Evolutionary conservation across 53 echinoderm and acorn worm species (phyloP).

Genomic region (Hippasteria phrygiana): DNA sequence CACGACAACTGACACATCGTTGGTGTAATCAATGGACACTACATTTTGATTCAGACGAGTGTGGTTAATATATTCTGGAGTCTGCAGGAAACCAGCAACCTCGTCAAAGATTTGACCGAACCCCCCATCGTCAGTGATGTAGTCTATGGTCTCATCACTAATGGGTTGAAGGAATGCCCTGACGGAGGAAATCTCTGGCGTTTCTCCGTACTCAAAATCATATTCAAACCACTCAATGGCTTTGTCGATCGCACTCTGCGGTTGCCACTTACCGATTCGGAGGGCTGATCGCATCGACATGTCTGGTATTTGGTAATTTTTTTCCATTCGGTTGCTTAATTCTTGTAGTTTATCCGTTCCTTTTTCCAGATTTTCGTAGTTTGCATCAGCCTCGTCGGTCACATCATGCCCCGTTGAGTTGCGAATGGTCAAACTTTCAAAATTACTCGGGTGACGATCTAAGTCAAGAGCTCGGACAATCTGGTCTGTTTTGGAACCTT

Average conservation of each 20-base stretch:
- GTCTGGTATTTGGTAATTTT: slow-evolving; percentile 24
- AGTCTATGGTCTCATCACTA: neutral
- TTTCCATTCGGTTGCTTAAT: neutral
- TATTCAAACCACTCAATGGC: slow-evolving; percentile 48
- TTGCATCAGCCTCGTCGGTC: slow-evolving; percentile 31
- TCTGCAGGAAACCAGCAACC: slow-evolving; percentile 50
- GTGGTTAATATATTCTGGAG: slow-evolving; percentile 41
- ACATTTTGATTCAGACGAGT: slow-evolving; percentile 51
- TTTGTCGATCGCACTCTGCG: slow-evolving; percentile 37
- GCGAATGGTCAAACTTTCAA: slow-evolving; percentile 18
- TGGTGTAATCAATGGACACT: slow-evolving; percentile 36
- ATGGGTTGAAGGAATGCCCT: neutral
- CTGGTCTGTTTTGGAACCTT: neutral
- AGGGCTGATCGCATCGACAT: slow-evolving; percentile 43
- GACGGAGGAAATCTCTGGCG: slow-evolving; percentile 19
- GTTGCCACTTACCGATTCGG: slow-evolving; percentile 36
- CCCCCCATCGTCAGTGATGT: slow-evolving; percentile 55
- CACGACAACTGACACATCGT: slow-evolving; percentile 8
- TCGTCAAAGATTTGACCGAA: slow-evolving; percentile 52
- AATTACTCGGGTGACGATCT: slow-evolving; percentile 23
- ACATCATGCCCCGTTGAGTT: slow-evolving; percentile 45
- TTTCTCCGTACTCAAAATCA: slow-evolving; percentile 57
- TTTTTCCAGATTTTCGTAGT: slow-evolving; percentile 20
- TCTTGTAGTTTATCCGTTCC: slow-evolving; percentile 15
- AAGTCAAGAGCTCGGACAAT: slow-evolving; percentile 15